Percentiles rank a stretch among this genome's conserved stretches.
Evolutionary conservation across 2,113 vertebrate species (phyloP).

Genomic region (Oncorhynchus tshawytscha): DNA sequence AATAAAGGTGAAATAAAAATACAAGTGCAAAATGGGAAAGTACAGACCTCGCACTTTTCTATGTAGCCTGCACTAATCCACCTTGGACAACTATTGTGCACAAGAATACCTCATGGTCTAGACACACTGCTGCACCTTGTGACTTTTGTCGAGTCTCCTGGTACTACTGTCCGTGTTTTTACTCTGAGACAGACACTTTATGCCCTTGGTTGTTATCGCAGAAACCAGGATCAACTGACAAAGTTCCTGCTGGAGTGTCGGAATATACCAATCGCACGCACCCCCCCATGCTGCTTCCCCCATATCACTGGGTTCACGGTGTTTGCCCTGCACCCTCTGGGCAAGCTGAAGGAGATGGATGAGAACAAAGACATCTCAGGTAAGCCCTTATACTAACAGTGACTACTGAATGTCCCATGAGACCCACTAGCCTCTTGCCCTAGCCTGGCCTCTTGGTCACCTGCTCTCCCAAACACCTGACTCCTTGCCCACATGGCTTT

Average conservation of each 20-base stretch:
- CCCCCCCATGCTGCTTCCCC: slow-evolving; percentile 84
- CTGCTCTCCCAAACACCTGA: neutral
- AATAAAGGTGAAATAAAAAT: no score
- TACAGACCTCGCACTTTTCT: slow-evolving; percentile 6
- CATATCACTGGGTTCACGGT: slow-evolving; percentile 88
- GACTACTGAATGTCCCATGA: neutral
- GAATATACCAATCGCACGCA: slow-evolving; percentile 85
- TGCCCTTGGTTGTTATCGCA: slow-evolving; percentile 24
- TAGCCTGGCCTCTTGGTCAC: neutral
- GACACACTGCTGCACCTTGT: neutral
- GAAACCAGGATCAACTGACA: slow-evolving; percentile 91
- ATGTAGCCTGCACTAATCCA: neutral
- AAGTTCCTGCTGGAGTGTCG: slow-evolving; percentile 93
- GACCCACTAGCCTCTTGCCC: neutral
- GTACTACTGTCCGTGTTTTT: neutral
- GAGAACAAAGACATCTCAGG: slow-evolving; percentile 86
- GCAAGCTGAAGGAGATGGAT: slow-evolving; percentile 82
- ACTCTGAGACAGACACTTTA: neutral
- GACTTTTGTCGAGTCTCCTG: neutral
- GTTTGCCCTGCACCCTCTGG: slow-evolving; percentile 75
- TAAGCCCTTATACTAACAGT: slow-evolving; percentile 51
- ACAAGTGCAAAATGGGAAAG: slow-evolving; percentile 35
- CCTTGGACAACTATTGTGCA: neutral
- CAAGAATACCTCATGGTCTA: no score
- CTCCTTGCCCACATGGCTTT: neutral